Conservation (phyloP, 92 coral and sea anemone species). For the Plumapathes pennacea region DNA sequence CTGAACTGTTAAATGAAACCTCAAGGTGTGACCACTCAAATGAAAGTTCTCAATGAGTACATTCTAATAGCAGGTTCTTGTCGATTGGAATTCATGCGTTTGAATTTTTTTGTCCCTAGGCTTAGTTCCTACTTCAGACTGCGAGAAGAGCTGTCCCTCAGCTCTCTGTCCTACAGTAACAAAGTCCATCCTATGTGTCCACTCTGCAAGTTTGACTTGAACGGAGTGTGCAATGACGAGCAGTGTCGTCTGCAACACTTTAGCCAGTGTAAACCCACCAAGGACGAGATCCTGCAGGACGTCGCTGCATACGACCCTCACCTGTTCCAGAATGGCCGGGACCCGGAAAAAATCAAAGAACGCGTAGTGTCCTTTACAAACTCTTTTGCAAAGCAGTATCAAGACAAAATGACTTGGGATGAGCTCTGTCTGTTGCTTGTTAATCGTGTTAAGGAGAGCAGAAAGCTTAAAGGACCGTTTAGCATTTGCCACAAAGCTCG, state of each 20-base stretch:
- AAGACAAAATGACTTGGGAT: constrained; percentile 76
- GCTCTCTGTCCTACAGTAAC: constrained; percentile 72
- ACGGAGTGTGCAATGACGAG: constrained; percentile 92
- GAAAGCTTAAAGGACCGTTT: constrained; percentile 47
- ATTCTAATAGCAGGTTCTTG: too few relatives aligned
- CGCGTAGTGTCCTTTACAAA: constrained; percentile 38
- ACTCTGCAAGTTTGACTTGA: constrained; percentile 76
- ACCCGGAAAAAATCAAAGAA: constrained; percentile 22
- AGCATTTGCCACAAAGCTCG: constrained; percentile 50
- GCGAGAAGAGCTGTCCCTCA: constrained; percentile 68
- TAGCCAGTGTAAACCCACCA: constrained; percentile 38
- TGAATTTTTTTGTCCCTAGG: constrained; percentile 33
- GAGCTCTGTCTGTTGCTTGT: constrained; percentile 81
- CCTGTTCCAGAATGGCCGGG: constrained; percentile 12
- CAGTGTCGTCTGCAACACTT: constrained; percentile 77
- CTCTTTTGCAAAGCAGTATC: constrained; percentile 71
- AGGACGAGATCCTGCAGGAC: constrained; percentile 71
- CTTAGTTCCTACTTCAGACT: constrained; percentile 91
- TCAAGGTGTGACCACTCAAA: too few relatives aligned
- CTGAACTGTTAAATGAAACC: too few relatives aligned
- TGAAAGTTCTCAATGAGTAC: too few relatives aligned
- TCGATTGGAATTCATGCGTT: too few relatives aligned
- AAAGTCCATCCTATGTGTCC: constrained; percentile 67
- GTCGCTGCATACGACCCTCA: constrained; percentile 67
- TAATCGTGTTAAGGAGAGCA: constrained; percentile 55